Evolutionary conservation across 2,797 vertebrate species (phyloP).

Genomic region (Halcyon badia): DNA sequence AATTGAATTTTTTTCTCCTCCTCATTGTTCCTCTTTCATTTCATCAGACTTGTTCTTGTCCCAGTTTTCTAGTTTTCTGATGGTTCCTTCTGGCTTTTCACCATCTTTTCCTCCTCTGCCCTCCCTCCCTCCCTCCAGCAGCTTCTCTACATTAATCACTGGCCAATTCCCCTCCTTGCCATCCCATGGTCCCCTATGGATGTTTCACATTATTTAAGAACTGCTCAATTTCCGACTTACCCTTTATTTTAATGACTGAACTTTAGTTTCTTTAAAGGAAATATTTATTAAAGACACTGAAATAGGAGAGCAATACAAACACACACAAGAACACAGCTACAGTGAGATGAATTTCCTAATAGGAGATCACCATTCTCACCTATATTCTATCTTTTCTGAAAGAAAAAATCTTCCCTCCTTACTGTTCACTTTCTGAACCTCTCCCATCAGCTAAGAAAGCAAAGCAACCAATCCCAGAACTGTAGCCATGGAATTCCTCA

Average conservation of each 20-base stretch:
- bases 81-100: not conserved
- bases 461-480: not conserved
- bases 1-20: not conserved
- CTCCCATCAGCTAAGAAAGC: not conserved
- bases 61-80: not conserved
- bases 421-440: not conserved
- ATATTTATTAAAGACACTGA: not conserved
- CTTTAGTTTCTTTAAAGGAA: not conserved
- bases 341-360: rapidly evolving
- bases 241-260: not conserved
- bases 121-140: not conserved
- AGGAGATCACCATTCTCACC: not conserved
- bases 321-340: not conserved
- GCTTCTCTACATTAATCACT: not conserved
- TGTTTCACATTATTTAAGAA: not conserved
- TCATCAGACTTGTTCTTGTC: not conserved
- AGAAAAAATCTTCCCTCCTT: not conserved
- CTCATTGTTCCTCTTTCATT: not conserved
- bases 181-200: not conserved
- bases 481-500: not conserved
- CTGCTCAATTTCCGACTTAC: not conserved
- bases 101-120: not conserved
- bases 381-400: not conserved
- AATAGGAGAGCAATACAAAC: not conserved
- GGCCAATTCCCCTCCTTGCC: not conserved